Base-by-base conservation (phyloP, 2,113 vertebrate genomes). In the Gymnocephalus cernua region DNA sequence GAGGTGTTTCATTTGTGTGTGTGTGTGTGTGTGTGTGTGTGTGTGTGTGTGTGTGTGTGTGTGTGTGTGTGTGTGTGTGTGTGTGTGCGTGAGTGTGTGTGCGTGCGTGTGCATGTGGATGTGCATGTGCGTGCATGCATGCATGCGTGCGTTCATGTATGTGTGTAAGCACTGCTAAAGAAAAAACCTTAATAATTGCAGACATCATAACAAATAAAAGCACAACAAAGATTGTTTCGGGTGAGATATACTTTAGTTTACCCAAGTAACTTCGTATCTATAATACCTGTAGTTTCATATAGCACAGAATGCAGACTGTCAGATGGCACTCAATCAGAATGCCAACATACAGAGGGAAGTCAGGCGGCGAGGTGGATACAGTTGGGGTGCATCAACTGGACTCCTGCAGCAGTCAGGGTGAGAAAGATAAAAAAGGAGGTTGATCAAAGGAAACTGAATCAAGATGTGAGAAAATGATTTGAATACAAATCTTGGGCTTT, bases 391-490 rank as follows among this genome's bases (percentile, higher is more conserved):
- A 75, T 84, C 47, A 23, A 16, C 70, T 57, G 61, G 38, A 67
- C 63, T 62, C 54, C 62, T 68, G 70, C 84, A 62, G 64, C 44
- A 41, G 35, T 69, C 53, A 62, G 72, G 19, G 56, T 47, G 41
- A 65, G 67, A 59, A 18, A 0, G 14, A 41, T 65, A 35, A 83
- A 75, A 50, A 9, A 73, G 56, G 23, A 54, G 19, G 45, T 14
- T 81, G 87, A 87, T 73, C 64, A 79, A 80, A 80, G 61, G 59
- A 74, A 50, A 54, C 63, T 65, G 50, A 38, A 47, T 58, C 23
- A 75, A 61, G 25, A 70, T 41, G 14, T 27, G 14, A 74, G 44
- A 47, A 50, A 54, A 75, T 67, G 7, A 14, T 32, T 45, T n/a
- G 6, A 64, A 68, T 69, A 18, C 27, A 48, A 1, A 54, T 35